Evolutionary conservation across 2,113 vertebrate genomes (phyloP).

Genomic region (Nestor notabilis): DNA sequence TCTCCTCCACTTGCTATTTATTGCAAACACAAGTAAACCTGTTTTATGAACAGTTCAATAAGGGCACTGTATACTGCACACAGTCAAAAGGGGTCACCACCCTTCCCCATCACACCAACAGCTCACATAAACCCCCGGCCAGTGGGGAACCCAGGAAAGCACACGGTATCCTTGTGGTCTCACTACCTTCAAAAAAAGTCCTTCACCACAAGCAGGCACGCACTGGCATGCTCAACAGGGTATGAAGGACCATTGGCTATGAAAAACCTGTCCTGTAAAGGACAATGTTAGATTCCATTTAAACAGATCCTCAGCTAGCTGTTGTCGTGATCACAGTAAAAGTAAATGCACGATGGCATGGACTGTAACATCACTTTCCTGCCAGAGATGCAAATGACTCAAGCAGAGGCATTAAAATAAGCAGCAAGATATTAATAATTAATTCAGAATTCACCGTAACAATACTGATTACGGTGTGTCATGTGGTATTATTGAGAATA

Average conservation of each 20-base stretch:
- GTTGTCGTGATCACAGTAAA: background rate
- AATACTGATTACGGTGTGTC: constrained; percentile 21
- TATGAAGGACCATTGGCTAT: background rate
- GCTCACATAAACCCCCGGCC: background rate
- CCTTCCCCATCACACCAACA: background rate
- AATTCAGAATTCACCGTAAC: constrained; percentile 9
- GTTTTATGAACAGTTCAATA: background rate
- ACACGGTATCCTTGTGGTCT: background rate
- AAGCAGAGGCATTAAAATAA: background rate
- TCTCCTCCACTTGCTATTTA: background rate
- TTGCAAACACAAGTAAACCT: background rate
- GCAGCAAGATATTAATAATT: constrained; percentile 24
- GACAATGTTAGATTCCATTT: background rate
- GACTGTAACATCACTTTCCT: background rate
- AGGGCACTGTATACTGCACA: background rate
- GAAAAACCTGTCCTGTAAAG: background rate
- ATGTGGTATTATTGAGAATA: constrained; percentile 21
- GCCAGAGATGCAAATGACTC: background rate
- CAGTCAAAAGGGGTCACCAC: background rate
- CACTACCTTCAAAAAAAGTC: background rate
- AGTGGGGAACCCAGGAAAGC: background rate
- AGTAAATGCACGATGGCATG: background rate
- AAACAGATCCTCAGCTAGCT: background rate
- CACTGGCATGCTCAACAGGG: background rate
- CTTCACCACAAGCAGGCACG: background rate